phyloP scores from a whole-genome alignment of 2,113 vertebrate species.

The Corydoras maculifer region DNA sequence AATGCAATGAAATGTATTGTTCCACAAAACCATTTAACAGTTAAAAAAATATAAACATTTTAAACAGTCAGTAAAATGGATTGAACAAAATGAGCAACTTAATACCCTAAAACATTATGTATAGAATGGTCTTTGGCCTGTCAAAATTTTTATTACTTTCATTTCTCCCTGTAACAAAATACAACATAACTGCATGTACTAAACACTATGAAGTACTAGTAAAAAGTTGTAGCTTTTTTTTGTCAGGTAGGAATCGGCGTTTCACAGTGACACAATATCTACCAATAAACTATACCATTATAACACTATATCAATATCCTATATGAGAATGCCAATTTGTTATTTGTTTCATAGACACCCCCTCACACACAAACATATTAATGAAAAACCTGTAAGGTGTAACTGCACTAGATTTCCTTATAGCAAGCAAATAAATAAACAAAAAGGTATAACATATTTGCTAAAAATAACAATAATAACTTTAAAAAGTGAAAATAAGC shows the following conservation, averaged over 20 bases:
- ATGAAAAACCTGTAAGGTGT: too few relatives aligned
- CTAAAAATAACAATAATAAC: background rate
- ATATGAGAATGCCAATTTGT: too few relatives aligned
- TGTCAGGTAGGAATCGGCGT: too few relatives aligned
- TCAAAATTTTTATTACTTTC: slow-evolving; percentile 13
- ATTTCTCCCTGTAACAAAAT: too few relatives aligned
- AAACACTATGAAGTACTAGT: too few relatives aligned
- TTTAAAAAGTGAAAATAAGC: background rate
- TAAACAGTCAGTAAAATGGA: background rate
- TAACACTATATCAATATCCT: too few relatives aligned
- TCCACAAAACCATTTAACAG: slow-evolving; percentile 5
- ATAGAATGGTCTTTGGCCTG: slow-evolving; percentile 42
- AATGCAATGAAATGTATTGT: background rate
- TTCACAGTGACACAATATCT: too few relatives aligned
- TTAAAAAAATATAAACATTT: background rate
- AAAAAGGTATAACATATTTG: slow-evolving; percentile 5
- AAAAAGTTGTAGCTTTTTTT: too few relatives aligned
- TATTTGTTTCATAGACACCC: too few relatives aligned
- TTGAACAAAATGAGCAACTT: background rate
- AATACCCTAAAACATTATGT: slow-evolving; percentile 22
- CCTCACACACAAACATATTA: too few relatives aligned
- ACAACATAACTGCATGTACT: too few relatives aligned
- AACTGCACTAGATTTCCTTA: background rate
- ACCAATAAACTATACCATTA: too few relatives aligned
- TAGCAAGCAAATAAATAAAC: background rate